These are phyloP conservation scores for Drosophila kikkawai DNA, from an alignment of 1,140 invertebrate genomes.

Conservation along the genomic window DNA sequence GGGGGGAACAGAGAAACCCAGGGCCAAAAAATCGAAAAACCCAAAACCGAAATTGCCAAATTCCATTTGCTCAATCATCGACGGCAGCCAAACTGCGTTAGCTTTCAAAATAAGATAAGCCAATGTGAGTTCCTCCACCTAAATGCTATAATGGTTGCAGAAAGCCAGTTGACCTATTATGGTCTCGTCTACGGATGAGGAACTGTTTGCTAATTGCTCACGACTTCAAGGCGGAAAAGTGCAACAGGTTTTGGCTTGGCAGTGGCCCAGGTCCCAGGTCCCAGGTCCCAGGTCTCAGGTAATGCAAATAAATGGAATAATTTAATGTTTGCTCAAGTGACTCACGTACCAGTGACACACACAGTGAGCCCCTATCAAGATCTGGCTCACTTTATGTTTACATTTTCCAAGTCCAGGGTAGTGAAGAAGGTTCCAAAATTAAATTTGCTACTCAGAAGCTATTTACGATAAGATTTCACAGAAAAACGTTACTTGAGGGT, in stretches of 20 bases:
- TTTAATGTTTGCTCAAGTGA: slow-evolving; percentile 31
- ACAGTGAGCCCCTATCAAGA: slow-evolving; percentile 19
- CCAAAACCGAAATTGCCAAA: slow-evolving; percentile 50
- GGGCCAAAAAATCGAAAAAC: slow-evolving; percentile 25
- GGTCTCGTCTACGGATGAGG: slow-evolving; percentile 51
- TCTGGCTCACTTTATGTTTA: slow-evolving; percentile 33
- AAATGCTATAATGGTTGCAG: slow-evolving; percentile 20
- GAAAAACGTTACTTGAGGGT: neutral
- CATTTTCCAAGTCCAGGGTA: neutral
- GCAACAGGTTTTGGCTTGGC: slow-evolving; percentile 65
- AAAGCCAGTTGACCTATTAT: slow-evolving; percentile 66
- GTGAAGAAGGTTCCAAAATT: slow-evolving; percentile 29
- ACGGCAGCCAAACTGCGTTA: slow-evolving; percentile 50
- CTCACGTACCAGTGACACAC: slow-evolving; percentile 26
- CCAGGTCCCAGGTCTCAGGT: neutral
- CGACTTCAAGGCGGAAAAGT: slow-evolving; percentile 72
- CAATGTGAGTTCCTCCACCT: slow-evolving; percentile 42
- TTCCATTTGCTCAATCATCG: slow-evolving; percentile 62
- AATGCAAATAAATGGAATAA: slow-evolving; percentile 44
- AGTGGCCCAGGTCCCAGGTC: slow-evolving; percentile 5
- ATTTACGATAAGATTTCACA: slow-evolving; percentile 11
- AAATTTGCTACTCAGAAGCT: slow-evolving; percentile 9
- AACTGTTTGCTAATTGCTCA: slow-evolving; percentile 72
- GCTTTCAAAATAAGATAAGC: slow-evolving; percentile 59
- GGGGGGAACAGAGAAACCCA: slow-evolving; percentile 24